Evolutionary conservation across 2,888 invertebrate species (phyloP).

Genomic region (Brachypalpus laphriformis): DNA sequence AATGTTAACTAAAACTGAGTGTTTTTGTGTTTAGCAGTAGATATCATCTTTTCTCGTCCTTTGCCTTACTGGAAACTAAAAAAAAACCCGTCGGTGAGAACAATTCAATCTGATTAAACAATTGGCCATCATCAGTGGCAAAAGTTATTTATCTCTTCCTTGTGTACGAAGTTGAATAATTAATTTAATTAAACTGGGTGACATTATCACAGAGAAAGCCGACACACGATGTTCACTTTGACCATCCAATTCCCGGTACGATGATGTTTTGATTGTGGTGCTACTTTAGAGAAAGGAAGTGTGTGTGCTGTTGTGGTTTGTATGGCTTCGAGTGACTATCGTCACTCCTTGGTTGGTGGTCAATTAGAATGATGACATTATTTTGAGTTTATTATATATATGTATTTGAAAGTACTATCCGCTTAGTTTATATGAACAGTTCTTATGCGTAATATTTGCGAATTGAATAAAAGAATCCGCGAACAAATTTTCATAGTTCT

Average conservation of each 20-base stretch:
- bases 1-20: not conserved
- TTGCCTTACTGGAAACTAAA: not conserved
- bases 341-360: slow-evolving; percentile 10
- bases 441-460: no score
- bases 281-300: not conserved
- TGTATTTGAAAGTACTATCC: not conserved
- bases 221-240: slow-evolving; percentile 22
- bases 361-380: slow-evolving; percentile 4
- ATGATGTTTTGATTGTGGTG: slow-evolving; percentile 50
- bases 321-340: not conserved
- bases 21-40: not conserved
- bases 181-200: slow-evolving; percentile 64
- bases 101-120: slow-evolving; percentile 53
- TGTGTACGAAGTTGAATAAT: slow-evolving; percentile 41
- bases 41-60: not conserved
- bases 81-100: slow-evolving; percentile 12
- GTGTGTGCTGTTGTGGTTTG: not conserved
- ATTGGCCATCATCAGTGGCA: slow-evolving; percentile 11
- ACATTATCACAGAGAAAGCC: slow-evolving; percentile 56
- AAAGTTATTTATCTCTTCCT: slow-evolving; percentile 16
- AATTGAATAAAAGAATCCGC: no score
- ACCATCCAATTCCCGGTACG: slow-evolving; percentile 46
- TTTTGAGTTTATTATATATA: not conserved
- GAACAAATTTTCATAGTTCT: no score
- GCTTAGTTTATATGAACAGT: not conserved